Base-by-base conservation (phyloP, 2,113 vertebrate species). In the Philantomba maxwellii region DNA sequence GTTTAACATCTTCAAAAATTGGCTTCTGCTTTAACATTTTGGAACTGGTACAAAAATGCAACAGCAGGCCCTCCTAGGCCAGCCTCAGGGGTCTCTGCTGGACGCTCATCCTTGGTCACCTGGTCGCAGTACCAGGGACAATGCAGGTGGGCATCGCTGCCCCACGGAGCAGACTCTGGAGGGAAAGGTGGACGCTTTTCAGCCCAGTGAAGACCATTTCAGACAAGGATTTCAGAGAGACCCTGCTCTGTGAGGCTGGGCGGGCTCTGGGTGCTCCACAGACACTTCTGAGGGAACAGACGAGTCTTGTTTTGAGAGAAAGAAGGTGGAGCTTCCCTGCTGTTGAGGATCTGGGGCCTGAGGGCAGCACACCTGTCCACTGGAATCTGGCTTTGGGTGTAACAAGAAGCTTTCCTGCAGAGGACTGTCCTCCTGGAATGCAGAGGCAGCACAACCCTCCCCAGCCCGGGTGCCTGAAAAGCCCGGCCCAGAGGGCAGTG, bases 51-150 rank as follows among this genome's bases (percentile, higher is more conserved):
- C 12, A 43, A 25, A 60, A 60, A 45, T 36, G 55, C 8, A 43
- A 0, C 23, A 16, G 39, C 8, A 1, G 7, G 28, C 36, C 17
- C n/a, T 28, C 19, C 23, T 7, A 0, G 60, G 89, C 13, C 21
- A 33, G 81, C 55, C 58, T 16, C 6, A 0, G 15, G 47, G n/a
- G 87, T 57, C 87, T 77, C 87, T 77, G 39, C 84, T 28, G 15
- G 60, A 17, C 0, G 2, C 9, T 82, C 8, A 6, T 10, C 6
- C 0, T 2, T 12, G 64, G 23, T 30, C 47, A 23, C 19, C 39
- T 21, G 9, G 45, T 26, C 0, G 0, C 77, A 53, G 51, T 6
- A 2, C 16, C 12, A 3, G 55, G 77, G 88, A 2, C 0, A 2
- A 4, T 3, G 2, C 15, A 12, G 30, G 58, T 10, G 43, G 51